These are phyloP conservation scores for Trinectes maculatus DNA, from an alignment of 2,113 vertebrate species.

Conservation along the genomic window DNA sequence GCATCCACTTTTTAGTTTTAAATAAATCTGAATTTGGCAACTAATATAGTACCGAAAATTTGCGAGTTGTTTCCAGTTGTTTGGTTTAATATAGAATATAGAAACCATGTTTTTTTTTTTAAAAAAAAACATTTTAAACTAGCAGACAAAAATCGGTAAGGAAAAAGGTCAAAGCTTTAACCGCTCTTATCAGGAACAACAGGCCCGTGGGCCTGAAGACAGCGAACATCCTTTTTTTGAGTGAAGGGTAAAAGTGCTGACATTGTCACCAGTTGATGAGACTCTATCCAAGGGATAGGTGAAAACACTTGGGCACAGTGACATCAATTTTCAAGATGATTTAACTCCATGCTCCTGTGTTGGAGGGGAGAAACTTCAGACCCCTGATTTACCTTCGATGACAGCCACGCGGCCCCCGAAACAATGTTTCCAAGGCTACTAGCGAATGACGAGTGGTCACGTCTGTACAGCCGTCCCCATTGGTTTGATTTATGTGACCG, in stretches of 20 bases:
- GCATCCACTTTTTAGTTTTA: neutral
- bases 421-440: constrained; percentile 89
- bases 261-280: constrained; percentile 85
- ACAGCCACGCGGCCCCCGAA: constrained; percentile 81
- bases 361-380: constrained; percentile 82
- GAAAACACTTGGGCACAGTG: constrained; percentile 83
- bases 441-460: constrained; percentile 86
- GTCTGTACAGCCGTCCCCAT: constrained; percentile 84
- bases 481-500: constrained; percentile 86
- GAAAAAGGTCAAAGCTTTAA: constrained; percentile 28
- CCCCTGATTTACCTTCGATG: constrained; percentile 85
- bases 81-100: too few relatives aligned
- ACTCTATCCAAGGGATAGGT: constrained; percentile 82
- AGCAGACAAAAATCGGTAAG: constrained; percentile 12
- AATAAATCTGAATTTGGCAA: constrained; percentile 4
- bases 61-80: neutral
- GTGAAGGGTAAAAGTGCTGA: constrained; percentile 84
- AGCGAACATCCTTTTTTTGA: constrained; percentile 67
- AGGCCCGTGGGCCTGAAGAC: constrained; percentile 50
- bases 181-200: constrained; percentile 57
- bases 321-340: constrained; percentile 89
- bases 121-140: constrained; percentile 17
- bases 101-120: constrained; percentile 1
- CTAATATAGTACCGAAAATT: neutral
- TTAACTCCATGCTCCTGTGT: constrained; percentile 81